A percentile compares a stretch with the other conserved stretches of the same genome.
Conservation (phyloP, 2,888 invertebrate species). For the Tenodera sinensis region DNA sequence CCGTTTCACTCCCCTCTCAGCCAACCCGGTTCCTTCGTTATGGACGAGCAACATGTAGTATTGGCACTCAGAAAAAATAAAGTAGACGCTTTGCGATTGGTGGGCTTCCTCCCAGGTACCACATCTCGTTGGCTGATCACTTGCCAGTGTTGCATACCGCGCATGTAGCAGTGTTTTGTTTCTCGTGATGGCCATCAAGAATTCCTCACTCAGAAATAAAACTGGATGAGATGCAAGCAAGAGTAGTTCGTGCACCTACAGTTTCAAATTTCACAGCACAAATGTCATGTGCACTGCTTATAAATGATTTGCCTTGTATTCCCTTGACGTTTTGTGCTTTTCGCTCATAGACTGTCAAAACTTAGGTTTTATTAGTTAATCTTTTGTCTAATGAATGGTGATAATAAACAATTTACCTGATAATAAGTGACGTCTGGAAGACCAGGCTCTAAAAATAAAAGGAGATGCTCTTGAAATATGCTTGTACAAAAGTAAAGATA, state of each 20-base stretch:
- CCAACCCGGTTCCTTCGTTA: background rate
- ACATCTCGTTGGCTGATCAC: background rate
- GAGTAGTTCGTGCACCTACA: background rate
- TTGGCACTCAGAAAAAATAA: background rate
- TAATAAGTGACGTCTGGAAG: no score
- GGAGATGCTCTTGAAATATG: no score
- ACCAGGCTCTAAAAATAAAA: no score
- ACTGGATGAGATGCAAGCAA: background rate
- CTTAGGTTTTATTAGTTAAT: no score
- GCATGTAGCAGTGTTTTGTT: background rate
- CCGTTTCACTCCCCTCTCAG: background rate
- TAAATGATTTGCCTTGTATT: background rate
- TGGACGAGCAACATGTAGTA: background rate
- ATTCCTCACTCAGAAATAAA: background rate
- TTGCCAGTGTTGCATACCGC: conserved; percentile 9
- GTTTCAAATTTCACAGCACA: background rate
- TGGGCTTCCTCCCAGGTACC: background rate
- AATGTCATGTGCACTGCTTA: background rate
- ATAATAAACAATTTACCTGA: no score
- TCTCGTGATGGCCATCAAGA: background rate
- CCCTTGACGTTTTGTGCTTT: background rate
- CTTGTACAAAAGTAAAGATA: no score
- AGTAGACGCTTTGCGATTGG: background rate
- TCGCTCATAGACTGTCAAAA: background rate
- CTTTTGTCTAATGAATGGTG: no score